Percentiles rank a stretch among this genome's conserved stretches.
These are phyloP conservation scores for Enhydra lutris DNA, from an alignment of 2,113 vertebrate species.

Conservation along the genomic window DNA sequence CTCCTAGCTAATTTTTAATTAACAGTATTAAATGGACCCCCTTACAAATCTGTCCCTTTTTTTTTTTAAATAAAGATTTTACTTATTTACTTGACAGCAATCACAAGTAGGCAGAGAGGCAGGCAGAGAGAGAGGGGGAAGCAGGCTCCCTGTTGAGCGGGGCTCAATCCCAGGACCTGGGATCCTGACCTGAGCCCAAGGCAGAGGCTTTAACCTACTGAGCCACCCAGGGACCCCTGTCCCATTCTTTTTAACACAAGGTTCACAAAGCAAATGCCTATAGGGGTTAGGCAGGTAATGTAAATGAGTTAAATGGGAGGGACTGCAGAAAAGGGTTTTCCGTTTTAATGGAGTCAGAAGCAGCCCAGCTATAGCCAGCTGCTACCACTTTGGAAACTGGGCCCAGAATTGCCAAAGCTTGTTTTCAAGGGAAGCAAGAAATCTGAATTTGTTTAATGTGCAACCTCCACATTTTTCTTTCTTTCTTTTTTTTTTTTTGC, in stretches of 20 bases:
- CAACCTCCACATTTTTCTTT: not conserved
- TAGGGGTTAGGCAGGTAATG: not conserved
- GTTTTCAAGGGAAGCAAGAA: constrained; percentile 18
- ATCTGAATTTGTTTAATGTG: not conserved
- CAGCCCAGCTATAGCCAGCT: not conserved
- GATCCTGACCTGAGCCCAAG: no score
- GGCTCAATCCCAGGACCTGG: no score
- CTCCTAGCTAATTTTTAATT: not conserved
- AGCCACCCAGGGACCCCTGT: no score
- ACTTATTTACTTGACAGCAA: no score
- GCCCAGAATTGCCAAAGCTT: not conserved
- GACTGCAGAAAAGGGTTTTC: not conserved
- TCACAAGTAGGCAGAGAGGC: no score
- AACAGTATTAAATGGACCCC: not conserved
- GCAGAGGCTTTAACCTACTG: no score
- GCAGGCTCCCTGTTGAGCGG: no score
- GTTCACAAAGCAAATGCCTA: not conserved
- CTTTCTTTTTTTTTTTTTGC: not conserved
- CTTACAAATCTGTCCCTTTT: not conserved
- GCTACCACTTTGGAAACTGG: not conserved
- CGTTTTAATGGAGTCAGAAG: not conserved
- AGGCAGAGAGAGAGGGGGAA: no score
- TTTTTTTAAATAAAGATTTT: not conserved
- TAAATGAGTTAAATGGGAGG: not conserved
- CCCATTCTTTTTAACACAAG: not conserved